Evolutionary conservation across 2,888 invertebrate species (phyloP), one percentile per base, ranked within the genome.

Genomic region (Cantharis rufa): DNA sequence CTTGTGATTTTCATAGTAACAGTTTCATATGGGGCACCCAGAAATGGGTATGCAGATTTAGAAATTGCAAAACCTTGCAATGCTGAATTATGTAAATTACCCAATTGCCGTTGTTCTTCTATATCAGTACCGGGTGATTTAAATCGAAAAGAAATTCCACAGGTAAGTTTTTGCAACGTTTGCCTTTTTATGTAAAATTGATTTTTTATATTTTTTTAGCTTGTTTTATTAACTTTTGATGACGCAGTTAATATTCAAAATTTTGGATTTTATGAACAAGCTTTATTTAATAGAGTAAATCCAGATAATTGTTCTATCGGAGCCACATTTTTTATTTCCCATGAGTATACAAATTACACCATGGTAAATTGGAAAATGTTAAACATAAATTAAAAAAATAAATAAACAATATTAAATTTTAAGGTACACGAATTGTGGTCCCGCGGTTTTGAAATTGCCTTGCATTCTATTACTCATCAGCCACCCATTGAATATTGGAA

Each of bases 341-440:
- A 95, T 82, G 92, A 94, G 77, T 94, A 94, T 85, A 93, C 93
- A 0, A 91, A 94, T 86, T 94, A 94, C 83, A 86, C 88, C 5
- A 82, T 89, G 15, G 89, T 85, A 81, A 80, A 77, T 78, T 4
- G 13, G 11, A 2, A 70, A 27, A 61, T 71, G 66, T 11, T 15
- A n/a, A n/a, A n/a, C n/a, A n/a, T n/a, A n/a, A n/a, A n/a, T n/a
- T n/a, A n/a, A n/a, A 69, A 11, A 4, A 68, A 2, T 18, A 18
- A 24, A 10, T 63, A 63, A 16, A 9, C 13, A 63, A 15, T 4
- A 15, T 11, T 15, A 13, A 16, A 15, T 21, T 24, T 80, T 18
- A 73, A 86, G 85, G 79, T 93, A 3, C 91, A 93, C 82, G 89
- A 92, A 71, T 88, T 94, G 0, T 91, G 91, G 82, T 83, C 88